A percentile compares a stretch with the other conserved stretches of the same genome.
Evolutionary conservation across 2,113 vertebrate genomes (phyloP).

Genomic region (Mohoua ochrocephala): DNA sequence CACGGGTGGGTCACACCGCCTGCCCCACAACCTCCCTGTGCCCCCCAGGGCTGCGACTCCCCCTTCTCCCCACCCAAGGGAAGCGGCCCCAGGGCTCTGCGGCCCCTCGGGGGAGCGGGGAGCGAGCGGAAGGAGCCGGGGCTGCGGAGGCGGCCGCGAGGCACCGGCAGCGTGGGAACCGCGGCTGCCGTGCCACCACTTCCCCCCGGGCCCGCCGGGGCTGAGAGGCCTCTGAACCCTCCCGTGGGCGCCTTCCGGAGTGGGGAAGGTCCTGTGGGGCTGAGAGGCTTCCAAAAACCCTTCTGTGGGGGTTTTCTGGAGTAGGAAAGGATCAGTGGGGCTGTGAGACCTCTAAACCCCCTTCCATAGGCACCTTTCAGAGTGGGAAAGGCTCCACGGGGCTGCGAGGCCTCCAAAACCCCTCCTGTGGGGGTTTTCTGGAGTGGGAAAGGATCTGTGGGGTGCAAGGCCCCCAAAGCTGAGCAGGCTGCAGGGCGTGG

Average conservation of each 20-base stretch:
- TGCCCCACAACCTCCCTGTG: neutral
- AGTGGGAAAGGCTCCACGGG: neutral
- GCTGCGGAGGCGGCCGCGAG: neutral
- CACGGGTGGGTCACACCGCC: neutral
- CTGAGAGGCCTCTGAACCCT: neutral
- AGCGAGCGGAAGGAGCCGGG: neutral
- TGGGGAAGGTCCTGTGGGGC: neutral
- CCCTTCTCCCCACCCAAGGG: neutral
- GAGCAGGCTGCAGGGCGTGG: accelerated
- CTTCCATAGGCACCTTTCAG: too few species aligned
- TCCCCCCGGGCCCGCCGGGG: neutral
- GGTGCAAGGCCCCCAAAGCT: neutral
- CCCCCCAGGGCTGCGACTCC: neutral
- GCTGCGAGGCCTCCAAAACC: neutral
- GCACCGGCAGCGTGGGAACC: neutral
- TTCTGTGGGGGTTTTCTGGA: accelerated
- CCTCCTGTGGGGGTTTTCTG: accelerated
- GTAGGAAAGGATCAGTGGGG: neutral
- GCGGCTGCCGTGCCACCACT: neutral
- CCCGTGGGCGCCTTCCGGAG: neutral
- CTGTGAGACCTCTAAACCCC: neutral
- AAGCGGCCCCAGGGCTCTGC: neutral
- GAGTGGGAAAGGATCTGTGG: neutral
- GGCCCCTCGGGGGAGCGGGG: neutral
- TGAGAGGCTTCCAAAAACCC: neutral